These are phyloP conservation scores for Drosophila cardini DNA, from an alignment of 1,140 invertebrate species.

Conservation along the genomic window DNA sequence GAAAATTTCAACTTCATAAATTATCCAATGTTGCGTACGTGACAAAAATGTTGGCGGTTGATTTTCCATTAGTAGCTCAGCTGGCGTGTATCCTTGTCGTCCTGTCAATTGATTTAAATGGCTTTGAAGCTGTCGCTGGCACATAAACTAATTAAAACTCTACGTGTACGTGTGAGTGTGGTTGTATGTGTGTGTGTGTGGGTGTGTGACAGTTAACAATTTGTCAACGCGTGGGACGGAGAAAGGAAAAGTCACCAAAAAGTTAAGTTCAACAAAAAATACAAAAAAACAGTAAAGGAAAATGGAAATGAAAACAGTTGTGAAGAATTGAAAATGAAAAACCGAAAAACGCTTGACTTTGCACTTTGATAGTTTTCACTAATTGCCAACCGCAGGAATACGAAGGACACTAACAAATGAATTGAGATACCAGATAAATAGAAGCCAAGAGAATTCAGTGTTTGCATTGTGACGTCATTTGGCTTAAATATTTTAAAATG, in stretches of 20 bases:
- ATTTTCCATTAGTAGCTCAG: slow-evolving; percentile 43
- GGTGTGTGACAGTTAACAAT: slow-evolving; percentile 29
- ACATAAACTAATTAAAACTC: slow-evolving; percentile 75
- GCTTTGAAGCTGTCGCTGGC: slow-evolving; percentile 56
- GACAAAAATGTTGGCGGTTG: slow-evolving; percentile 59
- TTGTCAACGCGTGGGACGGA: slow-evolving; percentile 17
- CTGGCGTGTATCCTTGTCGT: slow-evolving; percentile 10
- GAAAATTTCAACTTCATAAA: slow-evolving; percentile 62
- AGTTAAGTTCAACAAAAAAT: background rate
- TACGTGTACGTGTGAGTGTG: slow-evolving; percentile 8
- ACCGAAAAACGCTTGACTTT: slow-evolving; percentile 19
- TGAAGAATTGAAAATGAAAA: background rate
- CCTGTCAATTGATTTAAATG: slow-evolving; percentile 74
- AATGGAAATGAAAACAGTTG: background rate
- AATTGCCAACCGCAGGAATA: slow-evolving; percentile 28
- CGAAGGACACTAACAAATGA: background rate
- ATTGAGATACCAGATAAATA: background rate
- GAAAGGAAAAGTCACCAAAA: background rate
- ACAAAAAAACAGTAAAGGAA: too few species aligned
- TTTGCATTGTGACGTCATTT: slow-evolving; percentile 9
- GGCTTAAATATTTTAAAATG: slow-evolving; percentile 33
- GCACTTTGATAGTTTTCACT: slow-evolving; percentile 9
- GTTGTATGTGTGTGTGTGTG: background rate
- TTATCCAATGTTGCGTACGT: slow-evolving; percentile 57
- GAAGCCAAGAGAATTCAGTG: background rate